phyloP scores from a whole-genome alignment of 2,888 invertebrate genomes.

The Agrotis exclamationis region DNA sequence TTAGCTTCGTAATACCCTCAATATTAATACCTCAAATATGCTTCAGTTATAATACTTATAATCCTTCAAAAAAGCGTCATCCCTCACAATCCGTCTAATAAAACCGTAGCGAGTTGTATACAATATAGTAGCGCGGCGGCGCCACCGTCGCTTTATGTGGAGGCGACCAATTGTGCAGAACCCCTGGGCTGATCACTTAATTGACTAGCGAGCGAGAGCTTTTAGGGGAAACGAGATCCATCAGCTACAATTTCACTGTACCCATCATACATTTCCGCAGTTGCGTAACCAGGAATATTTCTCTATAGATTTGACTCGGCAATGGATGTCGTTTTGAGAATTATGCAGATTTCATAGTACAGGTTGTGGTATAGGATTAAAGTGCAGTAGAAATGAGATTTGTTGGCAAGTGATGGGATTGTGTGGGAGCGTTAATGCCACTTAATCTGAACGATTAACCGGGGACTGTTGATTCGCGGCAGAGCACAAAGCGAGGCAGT shows the following conservation, averaged over 20 bases:
- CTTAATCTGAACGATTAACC: slow-evolving; percentile 84
- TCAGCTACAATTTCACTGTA: slow-evolving; percentile 44
- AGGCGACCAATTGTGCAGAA: slow-evolving; percentile 90
- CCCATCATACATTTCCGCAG: slow-evolving; percentile 68
- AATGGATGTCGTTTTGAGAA: slow-evolving; percentile 60
- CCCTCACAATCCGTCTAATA: slow-evolving; percentile 83
- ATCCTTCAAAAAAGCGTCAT: slow-evolving; percentile 77
- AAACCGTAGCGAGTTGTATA: slow-evolving; percentile 77
- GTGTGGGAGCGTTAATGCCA: slow-evolving; percentile 83
- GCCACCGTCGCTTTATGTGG: slow-evolving; percentile 85
- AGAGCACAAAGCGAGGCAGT: slow-evolving; percentile 73
- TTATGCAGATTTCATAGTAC: slow-evolving; percentile 47
- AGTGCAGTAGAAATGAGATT: slow-evolving; percentile 89
- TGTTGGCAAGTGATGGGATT: slow-evolving; percentile 87
- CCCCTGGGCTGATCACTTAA: slow-evolving; percentile 90
- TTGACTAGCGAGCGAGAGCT: slow-evolving; percentile 88
- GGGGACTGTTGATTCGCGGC: slow-evolving; percentile 72
- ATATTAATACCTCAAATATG: slow-evolving; percentile 67
- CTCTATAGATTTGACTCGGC: slow-evolving; percentile 15
- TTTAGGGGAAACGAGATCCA: slow-evolving; percentile 73
- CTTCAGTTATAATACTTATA: slow-evolving; percentile 74
- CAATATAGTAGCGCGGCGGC: slow-evolving; percentile 77
- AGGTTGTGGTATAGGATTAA: slow-evolving; percentile 76
- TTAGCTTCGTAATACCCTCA: slow-evolving; percentile 59
- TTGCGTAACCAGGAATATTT: not conserved